These are phyloP conservation scores for Popillia japonica DNA, from an alignment of 1,140 invertebrate genomes.

Conservation along the genomic window DNA sequence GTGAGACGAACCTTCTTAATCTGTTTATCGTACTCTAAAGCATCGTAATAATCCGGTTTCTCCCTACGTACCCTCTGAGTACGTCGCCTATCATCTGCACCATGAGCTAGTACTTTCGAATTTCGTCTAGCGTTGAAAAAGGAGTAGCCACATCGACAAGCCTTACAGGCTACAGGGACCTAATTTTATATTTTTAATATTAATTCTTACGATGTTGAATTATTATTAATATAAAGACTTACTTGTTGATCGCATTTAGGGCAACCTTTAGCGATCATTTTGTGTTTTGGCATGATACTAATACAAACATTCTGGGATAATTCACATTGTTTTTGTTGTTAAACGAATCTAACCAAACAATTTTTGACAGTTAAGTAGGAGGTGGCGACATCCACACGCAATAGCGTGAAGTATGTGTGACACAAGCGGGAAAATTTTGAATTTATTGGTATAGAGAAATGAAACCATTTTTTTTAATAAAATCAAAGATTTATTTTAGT, in stretches of 20 bases:
- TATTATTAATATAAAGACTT: too few species aligned
- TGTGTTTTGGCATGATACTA: conserved; percentile 57
- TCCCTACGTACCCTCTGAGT: conserved; percentile 79
- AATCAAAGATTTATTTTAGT: conserved; percentile 22
- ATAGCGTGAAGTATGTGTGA: too few species aligned
- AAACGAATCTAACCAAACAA: too few species aligned
- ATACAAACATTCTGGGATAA: background rate
- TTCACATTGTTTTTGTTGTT: background rate
- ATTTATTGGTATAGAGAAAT: too few species aligned
- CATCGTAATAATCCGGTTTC: conserved; percentile 85
- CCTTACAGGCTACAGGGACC: conserved; percentile 83
- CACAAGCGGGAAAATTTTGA: too few species aligned
- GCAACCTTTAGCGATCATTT: conserved; percentile 69
- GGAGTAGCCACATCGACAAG: conserved; percentile 80
- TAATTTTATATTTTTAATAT: conserved; percentile 57
- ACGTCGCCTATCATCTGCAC: conserved; percentile 64
- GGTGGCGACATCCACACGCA: too few species aligned
- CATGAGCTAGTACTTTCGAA: conserved; percentile 58
- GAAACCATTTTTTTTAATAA: background rate
- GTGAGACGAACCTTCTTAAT: conserved; percentile 64
- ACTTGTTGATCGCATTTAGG: conserved; percentile 71
- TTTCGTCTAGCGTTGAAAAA: conserved; percentile 76
- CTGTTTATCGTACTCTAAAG: conserved; percentile 78
- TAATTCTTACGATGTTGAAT: too few species aligned
- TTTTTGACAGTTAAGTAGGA: too few species aligned